These are phyloP conservation scores for Liopterus haemorrhoidalis DNA, from an alignment of 2,888 invertebrate species.

Conservation along the genomic window DNA sequence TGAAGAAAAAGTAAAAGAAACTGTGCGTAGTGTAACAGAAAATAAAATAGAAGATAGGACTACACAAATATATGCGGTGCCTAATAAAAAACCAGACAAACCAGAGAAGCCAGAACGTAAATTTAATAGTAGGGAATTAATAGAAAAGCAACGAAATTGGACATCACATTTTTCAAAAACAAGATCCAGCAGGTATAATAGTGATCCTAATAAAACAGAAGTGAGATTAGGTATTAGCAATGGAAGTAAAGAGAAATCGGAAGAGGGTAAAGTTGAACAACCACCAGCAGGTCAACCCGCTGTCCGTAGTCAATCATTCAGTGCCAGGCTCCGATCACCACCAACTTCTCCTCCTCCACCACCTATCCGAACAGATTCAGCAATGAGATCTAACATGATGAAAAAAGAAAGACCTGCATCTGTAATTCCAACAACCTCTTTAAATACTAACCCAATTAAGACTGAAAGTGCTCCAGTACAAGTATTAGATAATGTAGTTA, in stretches of 20 bases:
- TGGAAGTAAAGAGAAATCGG: constrained; percentile 34
- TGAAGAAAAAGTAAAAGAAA: constrained; percentile 36
- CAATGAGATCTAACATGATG: constrained; percentile 39
- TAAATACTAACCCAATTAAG: constrained; percentile 28
- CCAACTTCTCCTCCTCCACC: constrained; percentile 48
- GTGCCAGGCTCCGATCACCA: constrained; percentile 44
- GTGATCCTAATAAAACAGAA: constrained; percentile 59
- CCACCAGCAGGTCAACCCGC: constrained; percentile 36
- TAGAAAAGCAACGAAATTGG: constrained; percentile 89
- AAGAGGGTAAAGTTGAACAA: constrained; percentile 30
- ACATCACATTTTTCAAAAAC: constrained; percentile 83
- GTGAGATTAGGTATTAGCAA: constrained; percentile 48
- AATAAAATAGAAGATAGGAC: constrained; percentile 8
- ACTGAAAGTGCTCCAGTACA: constrained; percentile 6
- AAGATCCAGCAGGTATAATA: constrained; percentile 57
- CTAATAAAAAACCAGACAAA: constrained; percentile 54
- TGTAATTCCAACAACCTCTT: constrained; percentile 37
- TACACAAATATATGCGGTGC: constrained; percentile 30
- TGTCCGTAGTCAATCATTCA: constrained; percentile 55
- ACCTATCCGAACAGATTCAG: constrained; percentile 44
- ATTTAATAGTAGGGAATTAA: constrained; percentile 76
- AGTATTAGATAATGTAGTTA: not conserved
- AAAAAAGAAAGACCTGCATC: constrained; percentile 44
- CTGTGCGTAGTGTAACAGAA: constrained; percentile 32
- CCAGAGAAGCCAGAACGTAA: constrained; percentile 80